phyloP scores from a whole-genome alignment of 2,113 vertebrate species.

The Chinchilla lanigera region DNA sequence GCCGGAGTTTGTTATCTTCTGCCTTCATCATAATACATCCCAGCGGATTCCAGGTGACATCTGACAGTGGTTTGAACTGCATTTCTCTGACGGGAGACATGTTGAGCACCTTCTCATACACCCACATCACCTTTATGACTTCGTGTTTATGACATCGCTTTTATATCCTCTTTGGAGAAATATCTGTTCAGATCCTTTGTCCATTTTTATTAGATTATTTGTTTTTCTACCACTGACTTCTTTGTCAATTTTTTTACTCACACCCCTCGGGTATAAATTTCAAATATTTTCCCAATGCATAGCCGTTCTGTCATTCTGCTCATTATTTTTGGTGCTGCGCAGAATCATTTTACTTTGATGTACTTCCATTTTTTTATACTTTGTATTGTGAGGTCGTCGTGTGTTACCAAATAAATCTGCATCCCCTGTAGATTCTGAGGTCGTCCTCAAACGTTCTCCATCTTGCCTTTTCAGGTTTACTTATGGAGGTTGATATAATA shows the following conservation, averaged over 20 bases:
- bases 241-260: not conserved
- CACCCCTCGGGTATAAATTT: too few species aligned
- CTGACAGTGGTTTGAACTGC: not conserved
- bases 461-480: not conserved
- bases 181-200: not conserved
- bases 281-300: not conserved
- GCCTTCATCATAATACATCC: not conserved
- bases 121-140: too few species aligned
- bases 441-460: not conserved
- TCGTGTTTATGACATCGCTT: too few species aligned
- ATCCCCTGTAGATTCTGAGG: not conserved
- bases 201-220: not conserved
- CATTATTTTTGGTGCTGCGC: not conserved
- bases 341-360: too few species aligned
- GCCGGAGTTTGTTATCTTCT: not conserved
- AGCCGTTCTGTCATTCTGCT: not conserved
- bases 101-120: not conserved
- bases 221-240: not conserved
- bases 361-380: not conserved
- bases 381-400: too few species aligned
- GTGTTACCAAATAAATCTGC: not conserved
- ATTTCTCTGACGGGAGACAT: not conserved
- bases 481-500: not conserved
- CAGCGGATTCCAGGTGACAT: too few species aligned
- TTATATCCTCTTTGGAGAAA: not conserved